Conservation (phyloP, 2,888 invertebrate species). For the Nipponacmea schrenckii region DNA sequence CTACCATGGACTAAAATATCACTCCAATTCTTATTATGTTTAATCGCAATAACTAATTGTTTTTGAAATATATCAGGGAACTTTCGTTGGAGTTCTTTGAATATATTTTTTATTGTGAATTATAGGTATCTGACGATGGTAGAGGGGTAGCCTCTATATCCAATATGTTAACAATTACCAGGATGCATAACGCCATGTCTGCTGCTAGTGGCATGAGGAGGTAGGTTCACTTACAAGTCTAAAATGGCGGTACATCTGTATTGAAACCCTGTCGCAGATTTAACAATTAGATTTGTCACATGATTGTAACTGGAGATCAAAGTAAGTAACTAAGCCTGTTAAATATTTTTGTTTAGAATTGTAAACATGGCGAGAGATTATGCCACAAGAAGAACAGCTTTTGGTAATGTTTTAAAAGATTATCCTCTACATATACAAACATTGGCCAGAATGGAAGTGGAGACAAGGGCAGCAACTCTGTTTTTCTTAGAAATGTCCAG, state of each 20-base stretch:
- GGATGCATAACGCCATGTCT: slow-evolving; percentile 71
- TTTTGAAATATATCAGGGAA: too few species aligned
- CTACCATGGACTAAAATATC: too few species aligned
- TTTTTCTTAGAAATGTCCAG: slow-evolving; percentile 70
- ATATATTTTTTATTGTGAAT: slow-evolving; percentile 8
- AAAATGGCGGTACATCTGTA: not conserved
- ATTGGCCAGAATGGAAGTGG: slow-evolving; percentile 70
- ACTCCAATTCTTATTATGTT: too few species aligned
- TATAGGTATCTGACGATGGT: slow-evolving; percentile 69
- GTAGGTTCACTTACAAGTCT: slow-evolving; percentile 44
- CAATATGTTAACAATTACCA: slow-evolving; percentile 71
- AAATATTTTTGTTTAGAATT: slow-evolving; percentile 64
- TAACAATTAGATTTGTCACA: too few species aligned
- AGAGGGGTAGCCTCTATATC: slow-evolving; percentile 71
- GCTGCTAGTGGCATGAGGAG: slow-evolving; percentile 69
- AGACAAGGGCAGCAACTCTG: slow-evolving; percentile 69
- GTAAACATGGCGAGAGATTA: slow-evolving; percentile 71
- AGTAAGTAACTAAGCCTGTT: not conserved
- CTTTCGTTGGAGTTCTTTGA: too few species aligned
- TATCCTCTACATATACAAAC: slow-evolving; percentile 72
- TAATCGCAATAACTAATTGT: too few species aligned
- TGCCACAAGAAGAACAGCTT: slow-evolving; percentile 69
- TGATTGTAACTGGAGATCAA: too few species aligned
- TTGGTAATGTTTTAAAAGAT: slow-evolving; percentile 69
- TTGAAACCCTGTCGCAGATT: too few species aligned